Evolutionary conservation across 1,140 invertebrate species (phyloP), one percentile per base, ranked within the genome.

Genomic region (Vanessa tameamea): DNA sequence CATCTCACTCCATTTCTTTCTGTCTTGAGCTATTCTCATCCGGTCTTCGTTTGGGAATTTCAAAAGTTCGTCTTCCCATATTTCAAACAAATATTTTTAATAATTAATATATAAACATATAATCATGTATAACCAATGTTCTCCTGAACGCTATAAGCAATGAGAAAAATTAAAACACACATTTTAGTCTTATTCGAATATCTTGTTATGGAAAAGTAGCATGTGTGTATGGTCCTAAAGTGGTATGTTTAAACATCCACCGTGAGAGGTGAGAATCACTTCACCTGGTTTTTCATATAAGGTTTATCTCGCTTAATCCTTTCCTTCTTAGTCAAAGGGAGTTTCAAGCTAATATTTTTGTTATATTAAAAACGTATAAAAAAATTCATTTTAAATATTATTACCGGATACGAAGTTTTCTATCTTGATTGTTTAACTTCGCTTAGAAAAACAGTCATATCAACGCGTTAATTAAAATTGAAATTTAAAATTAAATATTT

Each of bases 221-320:
- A 26, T 9, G 23, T 5, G 53, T 57, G 5, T 55, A 23, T 26
- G 20, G 53, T 57, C 53, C 16, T 57, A 23, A 57, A 57, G 53
- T 23, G 16, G 53, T 57, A 57, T 57, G 11, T 57, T 57, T 57
- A 57, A 57, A 57, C 9, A 16, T 11, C 9, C 20, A 57, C 23
- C 9, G 20, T 57, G 53, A 57, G 65, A 55, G 20, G 8, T 51
- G 31, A 55, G 65, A 55, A 37, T 23, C 53, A 57, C 65, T 67
- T 67, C 65, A 67, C 65, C 65, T 47, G 20, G 65, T 53, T 67
- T 55, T 67, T 55, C 23, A 67, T 67, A 55, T 55, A 43, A 50
- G 50, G 65, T 67, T 67, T 67, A 67, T 43, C 65, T 67, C 50
- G 53, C 53, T 26, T 43, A 37, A 43, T 67, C 65, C 50, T 67